phyloP scores from a whole-genome alignment of 37 sponge, comb jelly and placozoan genomes.

The Mnemiopsis leidyi region DNA sequence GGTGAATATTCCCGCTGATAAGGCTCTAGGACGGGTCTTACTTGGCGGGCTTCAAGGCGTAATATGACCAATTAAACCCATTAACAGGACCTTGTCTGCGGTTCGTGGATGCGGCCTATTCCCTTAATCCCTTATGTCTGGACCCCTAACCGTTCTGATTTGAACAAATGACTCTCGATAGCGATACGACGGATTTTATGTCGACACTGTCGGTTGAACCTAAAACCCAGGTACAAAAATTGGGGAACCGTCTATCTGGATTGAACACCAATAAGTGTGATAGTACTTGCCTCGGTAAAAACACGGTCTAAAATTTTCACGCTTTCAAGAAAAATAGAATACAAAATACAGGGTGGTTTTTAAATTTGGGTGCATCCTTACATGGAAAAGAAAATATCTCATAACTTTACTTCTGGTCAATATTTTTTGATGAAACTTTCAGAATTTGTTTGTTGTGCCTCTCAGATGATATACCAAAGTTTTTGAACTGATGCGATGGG shows the following conservation, averaged over 20 bases:
- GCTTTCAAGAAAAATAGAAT: no score
- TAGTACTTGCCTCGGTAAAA: no score
- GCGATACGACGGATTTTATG: background rate
- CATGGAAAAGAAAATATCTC: no score
- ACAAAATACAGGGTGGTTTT: no score
- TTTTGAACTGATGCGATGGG: no score
- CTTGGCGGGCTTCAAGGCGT: conserved; percentile 29
- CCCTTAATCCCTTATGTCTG: background rate
- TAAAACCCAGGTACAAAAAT: background rate
- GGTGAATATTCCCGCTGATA: background rate
- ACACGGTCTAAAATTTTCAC: no score
- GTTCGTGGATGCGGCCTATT: background rate
- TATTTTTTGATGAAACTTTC: no score
- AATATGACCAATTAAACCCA: conserved; percentile 11
- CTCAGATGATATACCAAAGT: no score
- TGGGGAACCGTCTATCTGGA: background rate
- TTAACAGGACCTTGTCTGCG: background rate
- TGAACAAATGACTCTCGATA: background rate
- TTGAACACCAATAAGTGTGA: background rate
- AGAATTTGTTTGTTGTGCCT: no score
- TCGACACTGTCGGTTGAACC: background rate
- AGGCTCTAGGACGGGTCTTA: background rate
- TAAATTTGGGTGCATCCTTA: no score
- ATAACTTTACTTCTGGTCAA: no score
- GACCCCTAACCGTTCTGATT: background rate